phyloP scores from a whole-genome alignment of 2,888 invertebrate species.

The Phaonia tiefii region DNA sequence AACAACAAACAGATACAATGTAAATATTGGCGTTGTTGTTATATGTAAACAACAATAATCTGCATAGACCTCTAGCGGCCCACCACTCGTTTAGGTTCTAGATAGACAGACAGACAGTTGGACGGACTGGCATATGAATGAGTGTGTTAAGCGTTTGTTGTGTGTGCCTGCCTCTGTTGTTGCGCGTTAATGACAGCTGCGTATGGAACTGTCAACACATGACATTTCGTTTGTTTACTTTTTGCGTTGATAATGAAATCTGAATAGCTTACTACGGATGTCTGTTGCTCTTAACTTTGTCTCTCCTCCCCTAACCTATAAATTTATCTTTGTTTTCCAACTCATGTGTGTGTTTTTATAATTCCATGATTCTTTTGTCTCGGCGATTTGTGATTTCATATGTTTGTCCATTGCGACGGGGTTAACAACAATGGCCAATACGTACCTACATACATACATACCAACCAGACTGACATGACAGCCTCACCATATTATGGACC shows the following conservation, averaged over 20 bases:
- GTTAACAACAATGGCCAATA: too few relatives aligned
- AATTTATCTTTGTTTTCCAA: neutral
- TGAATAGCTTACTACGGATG: slow-evolving; percentile 54
- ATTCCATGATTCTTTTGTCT: slow-evolving; percentile 16
- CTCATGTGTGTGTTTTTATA: neutral
- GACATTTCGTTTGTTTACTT: slow-evolving; percentile 63
- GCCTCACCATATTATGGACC: too few relatives aligned
- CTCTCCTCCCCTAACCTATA: slow-evolving; percentile 8
- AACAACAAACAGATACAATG: neutral
- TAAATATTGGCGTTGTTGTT: too few relatives aligned
- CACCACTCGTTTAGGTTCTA: too few relatives aligned
- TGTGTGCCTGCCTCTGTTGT: too few relatives aligned
- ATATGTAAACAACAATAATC: too few relatives aligned
- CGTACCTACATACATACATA: too few relatives aligned
- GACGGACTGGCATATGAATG: neutral
- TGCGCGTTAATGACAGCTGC: slow-evolving; percentile 60
- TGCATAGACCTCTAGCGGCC: too few relatives aligned
- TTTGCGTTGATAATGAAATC: slow-evolving; percentile 63
- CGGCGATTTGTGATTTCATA: neutral
- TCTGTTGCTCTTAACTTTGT: neutral
- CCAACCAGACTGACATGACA: too few relatives aligned
- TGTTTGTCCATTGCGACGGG: neutral
- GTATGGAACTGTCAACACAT: slow-evolving; percentile 65
- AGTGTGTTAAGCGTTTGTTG: slow-evolving; percentile 30
- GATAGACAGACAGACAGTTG: too few relatives aligned